Evolutionary conservation across 2,797 vertebrate species (phyloP).

Genomic region (Malurus splendens): DNA sequence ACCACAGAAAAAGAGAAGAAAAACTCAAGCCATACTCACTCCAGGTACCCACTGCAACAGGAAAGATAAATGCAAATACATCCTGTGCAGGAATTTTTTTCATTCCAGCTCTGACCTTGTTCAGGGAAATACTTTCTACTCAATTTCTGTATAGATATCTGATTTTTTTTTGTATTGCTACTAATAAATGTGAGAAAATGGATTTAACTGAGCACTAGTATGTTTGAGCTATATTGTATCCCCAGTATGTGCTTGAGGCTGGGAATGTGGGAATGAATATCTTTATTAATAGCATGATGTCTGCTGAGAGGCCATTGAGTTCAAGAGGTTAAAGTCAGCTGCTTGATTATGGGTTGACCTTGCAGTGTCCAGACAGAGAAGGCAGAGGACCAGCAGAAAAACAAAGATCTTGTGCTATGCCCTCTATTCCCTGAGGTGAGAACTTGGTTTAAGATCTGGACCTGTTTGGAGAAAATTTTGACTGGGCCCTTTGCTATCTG

Average conservation of each 20-base stretch:
- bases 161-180: background rate
- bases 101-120: background rate
- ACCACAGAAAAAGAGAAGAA: background rate
- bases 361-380: background rate
- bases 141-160: background rate
- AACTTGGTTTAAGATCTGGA: background rate
- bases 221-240: background rate
- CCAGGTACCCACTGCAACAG: background rate
- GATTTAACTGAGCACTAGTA: background rate
- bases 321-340: background rate
- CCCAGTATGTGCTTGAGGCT: background rate
- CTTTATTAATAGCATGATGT: background rate
- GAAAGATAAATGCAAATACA: background rate
- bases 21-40: background rate
- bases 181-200: background rate
- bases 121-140: background rate
- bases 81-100: background rate
- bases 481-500: accelerated
- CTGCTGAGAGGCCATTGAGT: background rate
- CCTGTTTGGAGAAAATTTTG: background rate
- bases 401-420: background rate
- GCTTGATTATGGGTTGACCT: background rate
- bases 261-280: background rate
- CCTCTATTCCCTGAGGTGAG: background rate
- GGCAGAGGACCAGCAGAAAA: background rate